These are phyloP conservation scores for Diarsia rubi DNA, from an alignment of 2,888 invertebrate genomes.

Conservation along the genomic window DNA sequence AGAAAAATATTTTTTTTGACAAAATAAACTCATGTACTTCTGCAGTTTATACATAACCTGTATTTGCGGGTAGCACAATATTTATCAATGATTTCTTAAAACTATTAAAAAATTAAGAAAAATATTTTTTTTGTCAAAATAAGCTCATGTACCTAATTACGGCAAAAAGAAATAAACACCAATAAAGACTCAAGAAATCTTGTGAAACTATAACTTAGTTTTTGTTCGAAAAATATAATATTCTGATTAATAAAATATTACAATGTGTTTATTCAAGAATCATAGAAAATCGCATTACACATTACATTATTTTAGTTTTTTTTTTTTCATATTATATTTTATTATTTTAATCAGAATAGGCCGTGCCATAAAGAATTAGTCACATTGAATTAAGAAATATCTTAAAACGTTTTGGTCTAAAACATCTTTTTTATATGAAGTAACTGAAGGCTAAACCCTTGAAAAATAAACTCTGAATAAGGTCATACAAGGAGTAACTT, in stretches of 20 bases:
- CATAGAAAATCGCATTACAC: conserved; percentile 16
- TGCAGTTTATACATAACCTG: no score
- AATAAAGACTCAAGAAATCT: background rate
- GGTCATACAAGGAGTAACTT: background rate
- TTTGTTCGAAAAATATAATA: conserved; percentile 13
- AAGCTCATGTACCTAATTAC: background rate
- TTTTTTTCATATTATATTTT: conserved; percentile 35
- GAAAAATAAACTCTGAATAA: conserved; percentile 35
- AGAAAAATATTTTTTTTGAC: background rate
- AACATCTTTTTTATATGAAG: conserved; percentile 40
- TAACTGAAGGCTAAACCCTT: conserved; percentile 17
- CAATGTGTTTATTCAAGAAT: conserved; percentile 5
- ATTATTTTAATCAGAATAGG: conserved; percentile 58
- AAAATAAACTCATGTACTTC: background rate
- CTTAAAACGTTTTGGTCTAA: conserved; percentile 63
- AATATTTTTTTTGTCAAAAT: background rate
- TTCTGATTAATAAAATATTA: background rate
- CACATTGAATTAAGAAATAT: conserved; percentile 64
- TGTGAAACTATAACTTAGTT: background rate
- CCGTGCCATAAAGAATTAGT: conserved; percentile 76
- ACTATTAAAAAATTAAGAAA: background rate
- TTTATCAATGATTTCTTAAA: background rate
- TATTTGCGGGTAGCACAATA: background rate
- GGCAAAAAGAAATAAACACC: background rate
- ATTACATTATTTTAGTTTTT: background rate